A percentile compares a stretch with the other conserved stretches of the same genome.
Evolutionary conservation across 2,888 invertebrate species (phyloP).

Genomic region (Lepidocyrtoides sp.): DNA sequence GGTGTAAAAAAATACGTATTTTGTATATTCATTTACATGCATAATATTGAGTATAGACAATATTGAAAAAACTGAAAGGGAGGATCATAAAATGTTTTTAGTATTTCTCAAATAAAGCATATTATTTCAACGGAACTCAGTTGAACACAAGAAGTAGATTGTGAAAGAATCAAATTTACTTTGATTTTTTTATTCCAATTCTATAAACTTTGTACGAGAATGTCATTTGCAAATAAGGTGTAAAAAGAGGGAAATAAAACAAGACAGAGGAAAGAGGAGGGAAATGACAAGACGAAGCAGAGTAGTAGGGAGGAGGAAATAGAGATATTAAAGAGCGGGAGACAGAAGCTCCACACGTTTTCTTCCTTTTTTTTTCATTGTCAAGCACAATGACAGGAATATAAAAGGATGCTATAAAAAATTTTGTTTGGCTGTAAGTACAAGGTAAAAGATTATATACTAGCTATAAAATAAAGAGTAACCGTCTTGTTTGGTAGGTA

Average conservation of each 20-base stretch:
- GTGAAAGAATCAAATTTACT: neutral
- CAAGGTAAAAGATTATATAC: no score
- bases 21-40: neutral
- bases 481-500: no score
- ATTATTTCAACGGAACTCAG: no score
- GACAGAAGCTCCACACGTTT: neutral
- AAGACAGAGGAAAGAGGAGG: neutral
- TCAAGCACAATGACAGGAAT: neutral
- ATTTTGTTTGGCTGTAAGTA: no score
- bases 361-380: neutral
- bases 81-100: neutral
- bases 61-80: neutral
- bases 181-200: neutral
- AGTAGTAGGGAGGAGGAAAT: neutral
- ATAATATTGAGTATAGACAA: neutral
- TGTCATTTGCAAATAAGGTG: neutral
- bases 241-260: neutral
- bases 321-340: neutral
- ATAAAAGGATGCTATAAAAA: neutral
- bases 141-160: neutral
- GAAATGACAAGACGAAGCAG: no score
- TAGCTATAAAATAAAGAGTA: no score
- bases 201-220: neutral
- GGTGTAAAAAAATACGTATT: neutral
- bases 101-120: no score